Percentiles rank a stretch among this genome's conserved stretches.
Evolutionary conservation across 2,113 vertebrate genomes (phyloP).

Genomic region (Neogale vison): DNA sequence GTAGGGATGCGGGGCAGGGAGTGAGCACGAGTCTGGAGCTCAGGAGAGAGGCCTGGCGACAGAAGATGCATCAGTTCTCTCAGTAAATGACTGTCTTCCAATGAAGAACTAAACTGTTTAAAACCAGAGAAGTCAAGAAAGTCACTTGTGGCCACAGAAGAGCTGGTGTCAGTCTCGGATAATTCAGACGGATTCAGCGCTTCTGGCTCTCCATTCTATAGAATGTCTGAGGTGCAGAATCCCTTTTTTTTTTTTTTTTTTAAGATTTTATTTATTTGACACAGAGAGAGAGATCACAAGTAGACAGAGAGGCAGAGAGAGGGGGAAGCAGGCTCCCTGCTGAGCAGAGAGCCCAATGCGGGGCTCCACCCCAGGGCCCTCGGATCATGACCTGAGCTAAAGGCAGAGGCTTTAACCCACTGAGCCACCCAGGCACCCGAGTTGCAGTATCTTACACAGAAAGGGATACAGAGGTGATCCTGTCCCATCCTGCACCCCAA

Average conservation of each 20-base stretch:
- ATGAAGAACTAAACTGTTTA: neutral
- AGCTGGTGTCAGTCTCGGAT: neutral
- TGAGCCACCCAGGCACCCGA: neutral
- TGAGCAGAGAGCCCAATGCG: too few relatives aligned
- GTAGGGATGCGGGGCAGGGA: rapidly evolving
- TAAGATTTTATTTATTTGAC: too few relatives aligned
- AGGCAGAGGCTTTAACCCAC: too few relatives aligned
- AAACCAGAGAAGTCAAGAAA: neutral
- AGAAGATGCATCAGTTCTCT: neutral
- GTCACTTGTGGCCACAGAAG: neutral
- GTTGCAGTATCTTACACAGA: neutral
- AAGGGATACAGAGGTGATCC: neutral
- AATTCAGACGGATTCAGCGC: neutral
- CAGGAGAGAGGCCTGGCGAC: neutral
- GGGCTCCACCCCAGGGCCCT: too few relatives aligned
- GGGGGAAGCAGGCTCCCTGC: too few relatives aligned
- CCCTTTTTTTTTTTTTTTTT: neutral
- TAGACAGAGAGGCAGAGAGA: too few relatives aligned
- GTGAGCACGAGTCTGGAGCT: neutral
- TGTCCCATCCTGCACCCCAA: neutral
- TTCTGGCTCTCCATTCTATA: neutral
- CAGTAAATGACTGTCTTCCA: neutral
- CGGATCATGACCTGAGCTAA: too few relatives aligned
- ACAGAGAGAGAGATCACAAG: too few relatives aligned
- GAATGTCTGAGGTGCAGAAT: neutral